These are phyloP conservation scores for Neodon shergylaensis DNA, from an alignment of 2,113 vertebrate genomes.

Conservation along the genomic window DNA sequence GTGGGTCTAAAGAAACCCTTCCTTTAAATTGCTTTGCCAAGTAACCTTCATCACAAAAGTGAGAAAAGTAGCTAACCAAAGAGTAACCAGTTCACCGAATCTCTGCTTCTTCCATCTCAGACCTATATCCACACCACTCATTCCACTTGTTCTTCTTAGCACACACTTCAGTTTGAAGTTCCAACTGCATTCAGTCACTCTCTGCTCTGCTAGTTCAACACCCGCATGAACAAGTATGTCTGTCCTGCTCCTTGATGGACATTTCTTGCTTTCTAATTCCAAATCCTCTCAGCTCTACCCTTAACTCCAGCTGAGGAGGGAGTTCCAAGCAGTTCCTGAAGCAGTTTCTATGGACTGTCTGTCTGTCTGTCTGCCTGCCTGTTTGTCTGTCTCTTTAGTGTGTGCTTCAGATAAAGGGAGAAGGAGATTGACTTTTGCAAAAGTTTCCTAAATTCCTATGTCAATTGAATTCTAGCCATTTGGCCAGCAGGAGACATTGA, in stretches of 20 bases:
- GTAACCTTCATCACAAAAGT: background rate
- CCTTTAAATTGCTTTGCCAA: background rate
- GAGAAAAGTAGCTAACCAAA: background rate
- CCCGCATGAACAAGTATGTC: background rate
- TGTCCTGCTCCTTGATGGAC: background rate
- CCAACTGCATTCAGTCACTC: background rate
- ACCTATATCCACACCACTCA: background rate
- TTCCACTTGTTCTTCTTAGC: background rate
- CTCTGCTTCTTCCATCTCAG: background rate
- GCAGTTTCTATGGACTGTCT: background rate
- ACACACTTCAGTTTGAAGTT: background rate
- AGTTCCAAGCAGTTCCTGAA: background rate
- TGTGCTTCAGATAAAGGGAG: background rate
- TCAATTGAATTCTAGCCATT: background rate
- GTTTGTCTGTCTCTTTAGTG: too few relatives aligned
- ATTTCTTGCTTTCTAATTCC: background rate
- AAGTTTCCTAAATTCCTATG: background rate
- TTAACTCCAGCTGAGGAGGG: background rate
- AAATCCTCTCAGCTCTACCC: background rate
- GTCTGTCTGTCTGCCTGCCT: too few relatives aligned
- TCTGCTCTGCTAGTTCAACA: background rate
- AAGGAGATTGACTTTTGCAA: background rate
- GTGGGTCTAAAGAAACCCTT: background rate
- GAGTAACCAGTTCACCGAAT: background rate
- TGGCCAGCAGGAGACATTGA: background rate